These are phyloP conservation scores for Pherbina coryleti DNA, from an alignment of 2,888 invertebrate species.

Conservation along the genomic window DNA sequence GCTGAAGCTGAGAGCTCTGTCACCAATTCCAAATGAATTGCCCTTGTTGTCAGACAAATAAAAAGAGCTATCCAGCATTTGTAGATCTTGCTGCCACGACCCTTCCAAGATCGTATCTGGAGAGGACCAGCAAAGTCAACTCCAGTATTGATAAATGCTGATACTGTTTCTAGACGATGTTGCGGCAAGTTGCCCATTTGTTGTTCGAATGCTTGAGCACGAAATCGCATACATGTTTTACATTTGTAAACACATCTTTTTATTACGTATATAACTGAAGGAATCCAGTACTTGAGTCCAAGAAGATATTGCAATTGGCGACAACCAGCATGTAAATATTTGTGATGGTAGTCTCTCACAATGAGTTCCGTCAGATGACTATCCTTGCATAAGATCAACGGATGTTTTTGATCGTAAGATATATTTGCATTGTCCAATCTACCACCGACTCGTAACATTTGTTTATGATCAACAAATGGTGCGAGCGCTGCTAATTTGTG, in stretches of 20 bases:
- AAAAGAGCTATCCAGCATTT: constrained; percentile 44
- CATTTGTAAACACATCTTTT: constrained; percentile 30
- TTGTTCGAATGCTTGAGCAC: constrained; percentile 19
- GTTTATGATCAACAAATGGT: constrained; percentile 27
- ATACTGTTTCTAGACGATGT: background rate
- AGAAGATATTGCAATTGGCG: constrained; percentile 27
- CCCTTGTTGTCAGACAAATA: constrained; percentile 39
- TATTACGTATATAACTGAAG: background rate
- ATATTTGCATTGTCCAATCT: constrained; percentile 19
- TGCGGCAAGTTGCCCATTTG: constrained; percentile 32
- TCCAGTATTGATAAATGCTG: constrained; percentile 36
- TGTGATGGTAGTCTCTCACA: background rate
- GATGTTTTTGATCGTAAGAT: constrained; percentile 23
- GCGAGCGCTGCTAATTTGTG: constrained; percentile 16
- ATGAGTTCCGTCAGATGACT: constrained; percentile 19
- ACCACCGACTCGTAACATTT: constrained; percentile 16
- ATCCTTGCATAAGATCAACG: constrained; percentile 18
- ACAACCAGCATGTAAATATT: constrained; percentile 24
- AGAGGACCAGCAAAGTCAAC: constrained; percentile 43
- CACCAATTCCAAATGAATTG: constrained; percentile 43
- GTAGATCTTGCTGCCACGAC: constrained; percentile 36
- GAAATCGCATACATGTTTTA: constrained; percentile 26
- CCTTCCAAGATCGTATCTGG: constrained; percentile 38
- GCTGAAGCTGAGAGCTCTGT: constrained; percentile 46
- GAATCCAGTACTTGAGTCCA: constrained; percentile 26